phyloP scores from a whole-genome alignment of 2,797 vertebrate species.

The Aeoliscus strigatus region DNA sequence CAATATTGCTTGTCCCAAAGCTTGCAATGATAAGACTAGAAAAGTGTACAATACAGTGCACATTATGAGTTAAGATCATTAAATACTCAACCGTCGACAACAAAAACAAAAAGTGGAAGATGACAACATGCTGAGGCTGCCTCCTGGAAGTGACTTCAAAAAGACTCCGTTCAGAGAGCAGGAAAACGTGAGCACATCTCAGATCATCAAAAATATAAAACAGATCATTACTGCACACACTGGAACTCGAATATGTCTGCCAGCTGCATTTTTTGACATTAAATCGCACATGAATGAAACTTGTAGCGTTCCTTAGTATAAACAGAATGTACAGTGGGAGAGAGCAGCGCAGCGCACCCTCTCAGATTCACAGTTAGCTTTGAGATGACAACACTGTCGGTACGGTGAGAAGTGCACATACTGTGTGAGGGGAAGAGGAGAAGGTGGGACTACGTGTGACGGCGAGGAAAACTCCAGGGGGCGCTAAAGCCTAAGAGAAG shows the following conservation, averaged over 20 bases:
- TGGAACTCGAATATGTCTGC: conserved; percentile 41
- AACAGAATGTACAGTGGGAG: conserved; percentile 73
- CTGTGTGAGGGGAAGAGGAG: conserved; percentile 13
- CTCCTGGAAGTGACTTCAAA: conserved; percentile 31
- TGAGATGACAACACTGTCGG: conserved; percentile 64
- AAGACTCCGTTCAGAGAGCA: conserved; percentile 26
- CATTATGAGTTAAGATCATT: conserved; percentile 30
- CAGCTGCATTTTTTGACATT: conserved; percentile 39
- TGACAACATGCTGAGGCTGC: conserved; percentile 30
- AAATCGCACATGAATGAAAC: conserved; percentile 46
- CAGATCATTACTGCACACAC: conserved; percentile 30
- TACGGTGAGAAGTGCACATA: conserved; percentile 57
- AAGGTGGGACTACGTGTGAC: conserved; percentile 38
- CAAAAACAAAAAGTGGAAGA: conserved; percentile 7
- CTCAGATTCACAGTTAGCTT: conserved; percentile 76
- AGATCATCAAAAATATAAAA: conserved; percentile 42
- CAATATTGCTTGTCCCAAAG: conserved; percentile 70
- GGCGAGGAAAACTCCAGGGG: conserved; percentile 51
- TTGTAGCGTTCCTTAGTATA: conserved; percentile 56
- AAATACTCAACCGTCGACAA: conserved; percentile 24
- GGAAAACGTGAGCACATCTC: conserved; percentile 30
- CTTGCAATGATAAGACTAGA: conserved; percentile 41
- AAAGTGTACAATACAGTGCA: conserved; percentile 55
- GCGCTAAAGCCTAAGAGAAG: conserved; percentile 54
- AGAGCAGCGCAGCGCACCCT: conserved; percentile 46